These are phyloP conservation scores for Dissostichus mawsoni DNA, from an alignment of 2,113 vertebrate species.

Conservation along the genomic window DNA sequence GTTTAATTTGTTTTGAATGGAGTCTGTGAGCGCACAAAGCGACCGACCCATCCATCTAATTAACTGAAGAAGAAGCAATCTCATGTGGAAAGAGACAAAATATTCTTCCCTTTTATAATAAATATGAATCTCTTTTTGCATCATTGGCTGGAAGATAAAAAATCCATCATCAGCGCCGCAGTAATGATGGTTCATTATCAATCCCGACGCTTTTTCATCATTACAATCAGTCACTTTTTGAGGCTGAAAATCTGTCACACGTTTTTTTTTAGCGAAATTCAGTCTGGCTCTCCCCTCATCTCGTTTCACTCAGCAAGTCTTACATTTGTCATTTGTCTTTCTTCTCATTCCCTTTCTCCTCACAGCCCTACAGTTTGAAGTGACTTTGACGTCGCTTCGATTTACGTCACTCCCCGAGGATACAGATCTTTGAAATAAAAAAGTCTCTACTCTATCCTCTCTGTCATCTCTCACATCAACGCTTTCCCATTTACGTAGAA, in stretches of 20 bases:
- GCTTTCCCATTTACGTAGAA: conserved; percentile 19
- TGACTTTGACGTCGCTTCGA: conserved; percentile 20
- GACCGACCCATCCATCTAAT: conserved; percentile 51
- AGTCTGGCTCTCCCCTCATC: neutral
- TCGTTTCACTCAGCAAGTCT: conserved; percentile 39
- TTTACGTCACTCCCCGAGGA: conserved; percentile 9
- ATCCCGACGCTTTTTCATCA: conserved; percentile 35
- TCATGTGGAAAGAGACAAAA: conserved; percentile 18
- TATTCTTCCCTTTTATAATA: conserved; percentile 17
- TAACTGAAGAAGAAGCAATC: conserved; percentile 31
- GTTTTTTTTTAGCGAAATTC: conserved; percentile 7
- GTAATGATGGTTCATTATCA: conserved; percentile 52
- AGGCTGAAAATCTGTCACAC: conserved; percentile 35
- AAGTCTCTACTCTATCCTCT: conserved; percentile 16
- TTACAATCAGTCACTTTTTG: conserved; percentile 38
- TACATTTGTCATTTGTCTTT: conserved; percentile 33
- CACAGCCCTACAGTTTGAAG: conserved; percentile 24
- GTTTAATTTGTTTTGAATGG: conserved; percentile 32
- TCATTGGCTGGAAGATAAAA: conserved; percentile 21
- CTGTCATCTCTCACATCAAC: conserved; percentile 28
- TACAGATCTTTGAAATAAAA: conserved; percentile 41
- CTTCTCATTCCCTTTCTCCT: conserved; percentile 24
- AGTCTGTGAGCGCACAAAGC: conserved; percentile 17
- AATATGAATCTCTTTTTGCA: conserved; percentile 37
- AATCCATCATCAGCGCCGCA: conserved; percentile 23